Percentiles rank a stretch among this genome's conserved stretches.
phyloP scores from a whole-genome alignment of 2,113 vertebrate genomes.

The Pachypanchax playfairii region DNA sequence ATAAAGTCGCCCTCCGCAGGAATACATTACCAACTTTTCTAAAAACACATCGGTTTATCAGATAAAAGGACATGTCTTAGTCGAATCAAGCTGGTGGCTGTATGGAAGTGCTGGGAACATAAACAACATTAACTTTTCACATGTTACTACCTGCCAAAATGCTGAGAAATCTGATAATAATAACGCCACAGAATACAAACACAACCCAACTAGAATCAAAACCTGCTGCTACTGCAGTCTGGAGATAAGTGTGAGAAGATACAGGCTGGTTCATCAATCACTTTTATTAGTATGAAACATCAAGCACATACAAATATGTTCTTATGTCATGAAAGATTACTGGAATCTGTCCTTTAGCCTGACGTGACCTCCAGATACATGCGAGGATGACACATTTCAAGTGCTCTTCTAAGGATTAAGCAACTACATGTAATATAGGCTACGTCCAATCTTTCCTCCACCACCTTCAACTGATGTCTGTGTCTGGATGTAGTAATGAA shows the following conservation, averaged over 20 bases:
- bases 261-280: slow-evolving; percentile 47
- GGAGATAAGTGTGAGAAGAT: slow-evolving; percentile 20
- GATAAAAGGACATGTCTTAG: background rate
- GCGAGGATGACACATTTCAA: slow-evolving; percentile 20
- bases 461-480: slow-evolving; percentile 31
- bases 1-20: too few species aligned
- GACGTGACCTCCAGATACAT: slow-evolving; percentile 19
- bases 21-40: background rate
- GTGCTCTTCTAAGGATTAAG: slow-evolving; percentile 68
- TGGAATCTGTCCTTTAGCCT: slow-evolving; percentile 48
- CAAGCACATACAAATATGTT: slow-evolving; percentile 45
- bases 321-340: slow-evolving; percentile 65
- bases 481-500: slow-evolving; percentile 16
- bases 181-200: slow-evolving; percentile 27
- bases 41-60: slow-evolving; percentile 4
- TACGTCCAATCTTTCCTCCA: slow-evolving; percentile 61
- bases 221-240: slow-evolving; percentile 27
- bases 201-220: slow-evolving; percentile 18
- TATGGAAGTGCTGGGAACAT: background rate
- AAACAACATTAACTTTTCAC: slow-evolving; percentile 17
- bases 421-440: slow-evolving; percentile 45
- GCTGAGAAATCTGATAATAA: slow-evolving; percentile 35
- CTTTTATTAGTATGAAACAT: slow-evolving; percentile 40
- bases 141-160: slow-evolving; percentile 20
- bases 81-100: background rate